Conservation (phyloP, 2,113 vertebrate species). For the Panthera uncia region DNA sequence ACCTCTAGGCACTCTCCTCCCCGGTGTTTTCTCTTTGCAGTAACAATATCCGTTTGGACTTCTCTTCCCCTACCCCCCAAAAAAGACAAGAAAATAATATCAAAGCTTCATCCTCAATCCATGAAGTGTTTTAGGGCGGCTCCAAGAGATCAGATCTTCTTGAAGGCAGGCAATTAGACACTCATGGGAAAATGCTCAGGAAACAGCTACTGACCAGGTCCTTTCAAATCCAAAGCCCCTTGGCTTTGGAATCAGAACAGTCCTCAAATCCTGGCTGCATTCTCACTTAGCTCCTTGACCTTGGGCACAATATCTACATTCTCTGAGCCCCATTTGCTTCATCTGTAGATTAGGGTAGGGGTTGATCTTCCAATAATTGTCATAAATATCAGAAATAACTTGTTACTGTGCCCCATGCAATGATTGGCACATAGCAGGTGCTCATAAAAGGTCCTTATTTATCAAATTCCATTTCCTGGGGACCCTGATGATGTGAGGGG, state of each 20-base stretch:
- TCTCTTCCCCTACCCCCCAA: background rate
- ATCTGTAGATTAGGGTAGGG: background rate
- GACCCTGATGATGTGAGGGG: background rate
- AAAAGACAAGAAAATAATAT: background rate
- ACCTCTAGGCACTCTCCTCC: background rate
- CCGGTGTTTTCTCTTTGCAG: background rate
- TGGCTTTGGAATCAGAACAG: background rate
- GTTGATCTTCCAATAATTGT: background rate
- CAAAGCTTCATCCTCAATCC: background rate
- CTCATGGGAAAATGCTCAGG: background rate
- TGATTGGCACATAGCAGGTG: background rate
- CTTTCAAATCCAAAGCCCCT: background rate
- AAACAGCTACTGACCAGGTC: background rate
- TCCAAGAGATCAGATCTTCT: background rate
- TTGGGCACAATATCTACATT: background rate
- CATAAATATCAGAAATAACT: background rate
- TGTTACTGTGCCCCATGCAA: background rate
- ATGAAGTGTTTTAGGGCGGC: background rate
- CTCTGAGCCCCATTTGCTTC: background rate
- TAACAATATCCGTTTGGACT: background rate
- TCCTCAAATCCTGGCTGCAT: background rate
- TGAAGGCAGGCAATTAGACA: background rate
- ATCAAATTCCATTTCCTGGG: background rate
- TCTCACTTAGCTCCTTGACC: background rate
- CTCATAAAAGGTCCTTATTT: background rate